Base-by-base conservation (phyloP, 2,113 vertebrate genomes). In the Dolichotis patagonum region DNA sequence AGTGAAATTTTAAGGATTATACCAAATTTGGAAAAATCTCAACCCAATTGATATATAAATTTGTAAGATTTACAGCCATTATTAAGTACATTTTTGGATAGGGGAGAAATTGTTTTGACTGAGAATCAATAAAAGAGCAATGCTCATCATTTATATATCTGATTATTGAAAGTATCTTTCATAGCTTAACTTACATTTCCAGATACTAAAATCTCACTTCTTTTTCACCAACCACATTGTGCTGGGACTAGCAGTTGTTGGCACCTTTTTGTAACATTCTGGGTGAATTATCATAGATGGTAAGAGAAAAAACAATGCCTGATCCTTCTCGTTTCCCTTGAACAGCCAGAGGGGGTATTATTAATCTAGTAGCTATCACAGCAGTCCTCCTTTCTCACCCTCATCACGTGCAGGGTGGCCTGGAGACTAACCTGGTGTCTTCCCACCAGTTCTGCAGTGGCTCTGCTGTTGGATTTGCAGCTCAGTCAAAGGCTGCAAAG, bases 1-100 rank as follows among this genome's bases (percentile, higher is more conserved):
- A 4, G 60, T 91, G 6, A 71, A 75, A 80, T 90, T 93, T 90
- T 90, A 62, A 32, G 49, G 19, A 77, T 75, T 90, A 2, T 75
- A 60, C 35, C n/a, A 58, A 94, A 92, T 75, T 95, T 95, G 67
- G n/a, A 92, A 91, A 96, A 52, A 20, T 73, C 10, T 81, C 41
- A 67, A 91, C n/a, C 9, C 75, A 77, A 5, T 90, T 96, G 69
- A 84, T 30, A n/a, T 38, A 32, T 41, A 4, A 85, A 67, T 85
- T 62, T 0, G 49, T n/a, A 93, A 80, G 32, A 78, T 63, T 81
- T 87, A 12, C 54, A 49, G 54, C 30, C 22, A 65, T 91, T 60
- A 22, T 0, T 56, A 24, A 56, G 58, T 78, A 71, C 0, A 62
- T 60, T 85, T 77, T 84, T 63, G 2, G 4, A 54, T 60, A 77